Evolutionary conservation across 1,140 invertebrate species (phyloP), one percentile per base, ranked within the genome.

Genomic region (Panulirus ornatus): DNA sequence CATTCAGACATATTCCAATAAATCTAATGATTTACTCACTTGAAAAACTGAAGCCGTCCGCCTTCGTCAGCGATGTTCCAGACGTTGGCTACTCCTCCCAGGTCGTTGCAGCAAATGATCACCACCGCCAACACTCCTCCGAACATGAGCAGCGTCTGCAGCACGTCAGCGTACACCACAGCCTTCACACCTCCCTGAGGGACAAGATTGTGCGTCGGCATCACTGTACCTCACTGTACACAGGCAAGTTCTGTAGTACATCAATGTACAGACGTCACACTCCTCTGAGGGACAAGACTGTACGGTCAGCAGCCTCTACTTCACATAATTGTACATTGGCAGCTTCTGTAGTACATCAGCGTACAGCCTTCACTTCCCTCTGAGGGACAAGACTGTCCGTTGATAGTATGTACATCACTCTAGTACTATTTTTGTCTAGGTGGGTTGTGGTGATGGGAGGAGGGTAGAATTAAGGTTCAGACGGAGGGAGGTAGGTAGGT

Each of bases 141-240:
- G n/a, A 86, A 86, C 84, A 86, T 86, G 30, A 84, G 36, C 58
- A 71, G 19, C 34, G 82, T 84, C 82, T 84, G 82, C 6, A 84
- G 36, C 36, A 86, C 84, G 44, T 86, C 84, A 2, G 84, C 76
- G 84, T 86, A 86, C 70, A 86, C 84, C 63, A 85, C 84, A 30
- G 84, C 84, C 30, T 85, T 85, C 42, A 22, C 75, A 78, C 71
- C 71, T 40, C 71, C 71, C 71, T 47, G 44, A 11, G 44, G 44
- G 44, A 47, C 44, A 47, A 38, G 38, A 75, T 0, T 30, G 34
- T 47, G 16, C n/a, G n/a, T n/a, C n/a, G n/a, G n/a, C n/a, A n/a
- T n/a, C n/a, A n/a, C n/a, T n/a, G n/a, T n/a, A n/a, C n/a, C n/a
- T n/a, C n/a, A n/a, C n/a, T n/a, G n/a, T n/a, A 47, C 16, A 47